A percentile compares a stretch with the other conserved stretches of the same genome.
Conservation (phyloP, 1,140 invertebrate species). For the Zophobas morio region DNA sequence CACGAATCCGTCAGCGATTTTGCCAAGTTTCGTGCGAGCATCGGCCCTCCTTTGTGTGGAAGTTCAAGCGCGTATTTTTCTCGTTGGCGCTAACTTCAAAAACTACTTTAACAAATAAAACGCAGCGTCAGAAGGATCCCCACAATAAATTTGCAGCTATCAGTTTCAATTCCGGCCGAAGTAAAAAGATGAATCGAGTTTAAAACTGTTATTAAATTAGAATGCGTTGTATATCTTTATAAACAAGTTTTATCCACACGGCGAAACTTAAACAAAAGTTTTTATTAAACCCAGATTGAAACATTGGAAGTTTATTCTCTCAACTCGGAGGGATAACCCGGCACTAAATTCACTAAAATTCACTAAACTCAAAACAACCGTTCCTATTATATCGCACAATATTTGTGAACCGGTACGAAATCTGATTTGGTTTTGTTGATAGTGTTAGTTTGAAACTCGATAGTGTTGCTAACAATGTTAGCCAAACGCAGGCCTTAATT, state of each 20-base stretch:
- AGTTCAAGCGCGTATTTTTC: no score
- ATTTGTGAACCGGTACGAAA: conserved; percentile 9
- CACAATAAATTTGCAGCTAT: background rate
- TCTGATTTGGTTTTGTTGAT: conserved; percentile 38
- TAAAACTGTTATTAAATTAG: conserved; percentile 34
- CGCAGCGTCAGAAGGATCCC: no score
- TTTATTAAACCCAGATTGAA: conserved; percentile 37
- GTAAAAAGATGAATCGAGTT: conserved; percentile 27
- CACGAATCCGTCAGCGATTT: no score
- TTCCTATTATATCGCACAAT: background rate
- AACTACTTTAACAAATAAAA: no score
- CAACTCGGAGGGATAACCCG: background rate
- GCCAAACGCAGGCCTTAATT: conserved; percentile 38
- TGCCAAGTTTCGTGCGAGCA: no score
- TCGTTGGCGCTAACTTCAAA: no score
- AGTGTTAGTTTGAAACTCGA: conserved; percentile 36
- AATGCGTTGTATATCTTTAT: conserved; percentile 38
- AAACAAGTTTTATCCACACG: conserved; percentile 14
- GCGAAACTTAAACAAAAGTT: conserved; percentile 33
- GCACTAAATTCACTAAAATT: background rate
- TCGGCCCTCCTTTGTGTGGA: no score
- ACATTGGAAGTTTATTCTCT: background rate
- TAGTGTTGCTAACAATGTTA: conserved; percentile 35
- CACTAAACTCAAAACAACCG: background rate
- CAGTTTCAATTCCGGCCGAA: background rate